phyloP scores from a whole-genome alignment of 2,113 vertebrate species.

The Brachirus orientalis region DNA sequence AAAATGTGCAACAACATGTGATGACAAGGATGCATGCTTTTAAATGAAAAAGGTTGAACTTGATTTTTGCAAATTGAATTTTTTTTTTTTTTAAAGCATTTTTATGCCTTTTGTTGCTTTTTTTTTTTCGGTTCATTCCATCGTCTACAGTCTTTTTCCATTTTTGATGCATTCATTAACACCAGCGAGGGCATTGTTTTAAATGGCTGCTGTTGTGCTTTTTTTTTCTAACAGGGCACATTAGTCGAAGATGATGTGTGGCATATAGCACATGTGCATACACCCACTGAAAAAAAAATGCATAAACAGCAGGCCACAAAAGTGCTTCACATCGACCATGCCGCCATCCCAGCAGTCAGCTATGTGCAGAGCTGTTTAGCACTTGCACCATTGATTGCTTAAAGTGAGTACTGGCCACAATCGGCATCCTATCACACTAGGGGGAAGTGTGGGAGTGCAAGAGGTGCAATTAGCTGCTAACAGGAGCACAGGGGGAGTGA shows the following conservation, averaged over 20 bases:
- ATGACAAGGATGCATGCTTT: constrained; percentile 45
- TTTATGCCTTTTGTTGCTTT: neutral
- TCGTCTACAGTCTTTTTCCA: neutral
- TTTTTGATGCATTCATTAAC: constrained; percentile 22
- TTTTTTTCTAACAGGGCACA: constrained; percentile 4
- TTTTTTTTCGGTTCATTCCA: neutral
- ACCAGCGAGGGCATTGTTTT: neutral
- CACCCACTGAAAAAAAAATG: constrained; percentile 32
- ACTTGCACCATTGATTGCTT: constrained; percentile 77
- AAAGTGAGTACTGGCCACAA: constrained; percentile 69
- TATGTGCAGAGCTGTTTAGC: constrained; percentile 58
- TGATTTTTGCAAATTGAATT: neutral
- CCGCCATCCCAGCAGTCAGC: constrained; percentile 29
- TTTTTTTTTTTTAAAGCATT: too few species aligned
- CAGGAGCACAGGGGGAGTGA: constrained; percentile 72
- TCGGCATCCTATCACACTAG: constrained; percentile 78
- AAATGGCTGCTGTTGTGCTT: neutral
- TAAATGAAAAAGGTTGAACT: constrained; percentile 22
- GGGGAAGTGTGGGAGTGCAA: constrained; percentile 67
- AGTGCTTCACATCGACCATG: constrained; percentile 35
- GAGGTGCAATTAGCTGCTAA: constrained; percentile 81
- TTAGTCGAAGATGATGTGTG: neutral
- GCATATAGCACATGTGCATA: neutral
- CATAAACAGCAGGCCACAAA: constrained; percentile 24
- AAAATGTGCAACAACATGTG: constrained; percentile 1